Evolutionary conservation across 1,140 invertebrate genomes (phyloP).

Genomic region (Lineus longissimus): DNA sequence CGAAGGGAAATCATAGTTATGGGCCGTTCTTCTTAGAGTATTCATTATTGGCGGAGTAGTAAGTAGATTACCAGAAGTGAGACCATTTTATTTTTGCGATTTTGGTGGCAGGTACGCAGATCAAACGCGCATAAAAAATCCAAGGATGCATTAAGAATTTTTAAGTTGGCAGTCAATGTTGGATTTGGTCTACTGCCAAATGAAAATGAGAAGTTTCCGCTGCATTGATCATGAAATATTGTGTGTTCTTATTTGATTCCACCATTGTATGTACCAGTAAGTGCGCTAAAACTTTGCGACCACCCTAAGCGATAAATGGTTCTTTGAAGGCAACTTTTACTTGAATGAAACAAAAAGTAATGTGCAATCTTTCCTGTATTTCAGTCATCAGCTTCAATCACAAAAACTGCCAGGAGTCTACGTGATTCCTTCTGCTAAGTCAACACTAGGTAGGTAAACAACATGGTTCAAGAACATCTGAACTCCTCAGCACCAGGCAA

Average conservation of each 20-base stretch:
- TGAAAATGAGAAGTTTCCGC: too few relatives aligned
- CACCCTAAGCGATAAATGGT: too few relatives aligned
- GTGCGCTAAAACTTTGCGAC: too few relatives aligned
- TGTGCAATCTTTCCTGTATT: too few relatives aligned
- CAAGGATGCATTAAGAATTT: neutral
- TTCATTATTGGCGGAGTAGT: slow-evolving; percentile 75
- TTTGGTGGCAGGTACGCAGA: neutral
- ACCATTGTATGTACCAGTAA: too few relatives aligned
- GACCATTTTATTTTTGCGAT: neutral
- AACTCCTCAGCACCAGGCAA: neutral
- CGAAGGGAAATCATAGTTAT: slow-evolving; percentile 53
- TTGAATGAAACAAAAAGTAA: too few relatives aligned
- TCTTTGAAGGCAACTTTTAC: too few relatives aligned
- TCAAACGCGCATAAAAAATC: neutral
- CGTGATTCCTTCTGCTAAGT: slow-evolving; percentile 80
- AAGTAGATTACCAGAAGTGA: too few relatives aligned
- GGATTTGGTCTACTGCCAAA: too few relatives aligned
- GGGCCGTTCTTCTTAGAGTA: slow-evolving; percentile 68
- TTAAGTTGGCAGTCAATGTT: neutral
- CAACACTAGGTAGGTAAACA: slow-evolving; percentile 55
- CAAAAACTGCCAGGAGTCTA: slow-evolving; percentile 84
- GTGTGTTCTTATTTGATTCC: too few relatives aligned
- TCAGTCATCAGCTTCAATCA: slow-evolving; percentile 76
- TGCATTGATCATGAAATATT: too few relatives aligned
- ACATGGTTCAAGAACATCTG: neutral